Base-by-base conservation (phyloP, 2,113 vertebrate genomes). In the Anguilla japonica region DNA sequence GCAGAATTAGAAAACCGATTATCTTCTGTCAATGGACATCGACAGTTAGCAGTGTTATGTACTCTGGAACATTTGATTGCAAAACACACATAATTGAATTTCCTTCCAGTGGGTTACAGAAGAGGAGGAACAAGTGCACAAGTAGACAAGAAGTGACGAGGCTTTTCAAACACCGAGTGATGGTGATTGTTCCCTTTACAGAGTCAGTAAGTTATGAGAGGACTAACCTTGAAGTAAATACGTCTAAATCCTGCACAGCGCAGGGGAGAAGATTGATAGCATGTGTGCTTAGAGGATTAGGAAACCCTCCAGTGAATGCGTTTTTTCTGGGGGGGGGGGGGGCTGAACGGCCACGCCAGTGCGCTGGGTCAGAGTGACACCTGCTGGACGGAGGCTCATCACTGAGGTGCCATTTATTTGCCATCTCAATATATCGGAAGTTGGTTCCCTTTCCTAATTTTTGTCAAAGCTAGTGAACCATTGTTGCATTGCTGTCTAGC, bases 71-170 rank as follows among this genome's bases (percentile, higher is more conserved):
- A 67, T 26, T 5, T 67, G 20, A 67, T 5, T 26, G 60, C 13
- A 53, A 53, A 13, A 53, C 50, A 53, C 50, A 53, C 2, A 9
- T 53, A 11, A 53, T 14, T 53, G 50, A 53, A 53, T 53, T 11
- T 46, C 43, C 43, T 46, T 46, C 43, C 43, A 46, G n/a, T 75
- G 29, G 71, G 34, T 75, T 29, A 75, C 22, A 75, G 29, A 34
- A 34, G n/a, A 41, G 39, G 40, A 81, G 8, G 81, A 82, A 82
- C 53, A 34, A 34, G 20, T n/a, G 46, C 53, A 53, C 81, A 82
- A 50, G 22, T n/a, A 82, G 46, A 82, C 41, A 82, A 53, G 81
- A 82, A 41, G n/a, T 94, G 93, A 93, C 93, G 90, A 91, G 91
- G 92, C 89, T 93, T 82, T 53, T 82, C 81, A 82, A 82, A 82